Base-by-base conservation (phyloP, 2,113 vertebrate species). In the Sebastes schlegelii region DNA sequence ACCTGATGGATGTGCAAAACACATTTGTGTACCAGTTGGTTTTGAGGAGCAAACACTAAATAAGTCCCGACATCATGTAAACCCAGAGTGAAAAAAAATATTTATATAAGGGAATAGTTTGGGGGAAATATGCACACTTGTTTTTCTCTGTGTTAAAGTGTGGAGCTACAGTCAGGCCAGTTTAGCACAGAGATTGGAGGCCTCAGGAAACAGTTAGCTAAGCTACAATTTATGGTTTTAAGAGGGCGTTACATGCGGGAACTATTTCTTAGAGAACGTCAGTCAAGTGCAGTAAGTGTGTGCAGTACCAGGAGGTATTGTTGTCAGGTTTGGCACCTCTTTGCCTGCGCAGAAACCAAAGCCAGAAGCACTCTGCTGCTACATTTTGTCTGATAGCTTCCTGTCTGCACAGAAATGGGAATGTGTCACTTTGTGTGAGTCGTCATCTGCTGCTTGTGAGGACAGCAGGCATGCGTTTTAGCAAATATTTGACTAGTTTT, bases 1-100 rank as follows among this genome's bases (percentile, higher is more conserved):
- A 52, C 54, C 12, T 69, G 51, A 51, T 68, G 34, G n/a, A 81
- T 62, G 43, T 58, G 55, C 21, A 26, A 65, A 74, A 62, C 55
- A 65, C 75, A 34, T 58, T 55, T 64, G 46, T 58, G 57, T 46
- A 68, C 45, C 16, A 45, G 17, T 57, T 64, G 61, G 7, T 14
- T 34, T 34, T 34, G 34, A 16, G 17, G 14, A 34, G 52, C 14
- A 79, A 52, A 68, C 23, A 65, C 23, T 1, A 12, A 49, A 49
- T 3, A 62, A 61, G 14, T n/a, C n/a, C 13, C n/a, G 51, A 23
- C 43, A 9, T 43, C 48, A n/a, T 46, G 6, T 71, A 54, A 70
- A 43, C 42, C 17, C 26, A 9, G 34, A 68, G 17, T 49, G 13
- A 19, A n/a, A 70, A 71, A 69, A 71, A 69, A 57, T 49, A 69